phyloP scores from a whole-genome alignment of 2,113 vertebrate species.

The Prionailurus bengalensis region DNA sequence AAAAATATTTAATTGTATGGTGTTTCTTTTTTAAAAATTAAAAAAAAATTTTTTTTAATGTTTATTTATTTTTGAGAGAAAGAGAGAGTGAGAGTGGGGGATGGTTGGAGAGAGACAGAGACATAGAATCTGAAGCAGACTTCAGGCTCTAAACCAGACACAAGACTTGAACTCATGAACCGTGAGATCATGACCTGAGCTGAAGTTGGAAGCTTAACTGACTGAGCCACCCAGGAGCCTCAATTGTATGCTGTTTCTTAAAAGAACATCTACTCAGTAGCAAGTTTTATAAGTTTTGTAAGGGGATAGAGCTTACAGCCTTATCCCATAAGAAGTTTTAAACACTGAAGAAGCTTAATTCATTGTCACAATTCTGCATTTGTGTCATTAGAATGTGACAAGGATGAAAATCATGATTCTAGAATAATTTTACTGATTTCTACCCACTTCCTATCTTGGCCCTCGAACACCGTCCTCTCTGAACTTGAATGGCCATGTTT shows the following conservation, averaged over 20 bases:
- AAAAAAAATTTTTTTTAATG: too few species aligned
- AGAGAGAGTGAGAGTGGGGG: too few species aligned
- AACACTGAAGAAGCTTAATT: not conserved
- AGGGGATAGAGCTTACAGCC: not conserved
- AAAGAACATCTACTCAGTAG: not conserved
- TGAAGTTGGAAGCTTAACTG: too few species aligned
- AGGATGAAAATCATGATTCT: not conserved
- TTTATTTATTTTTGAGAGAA: too few species aligned
- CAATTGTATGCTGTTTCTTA: not conserved
- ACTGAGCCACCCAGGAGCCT: too few species aligned
- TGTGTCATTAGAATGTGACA: not conserved
- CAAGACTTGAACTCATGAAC: too few species aligned
- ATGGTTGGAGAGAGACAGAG: too few species aligned
- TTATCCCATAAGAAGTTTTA: constrained; percentile 17
- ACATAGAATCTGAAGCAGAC: too few species aligned
- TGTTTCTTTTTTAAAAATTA: too few species aligned
- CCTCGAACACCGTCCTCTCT: not conserved
- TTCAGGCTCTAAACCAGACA: too few species aligned
- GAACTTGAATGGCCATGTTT: not conserved
- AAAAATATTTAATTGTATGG: not conserved
- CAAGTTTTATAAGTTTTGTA: not conserved
- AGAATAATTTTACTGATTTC: not conserved
- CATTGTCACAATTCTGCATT: not conserved
- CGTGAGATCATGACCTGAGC: too few species aligned
- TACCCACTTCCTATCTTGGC: not conserved